A percentile compares a stretch with the other conserved stretches of the same genome.
These are phyloP conservation scores for Dendrocopos noguchii DNA, from an alignment of 2,113 vertebrate species.

Conservation along the genomic window DNA sequence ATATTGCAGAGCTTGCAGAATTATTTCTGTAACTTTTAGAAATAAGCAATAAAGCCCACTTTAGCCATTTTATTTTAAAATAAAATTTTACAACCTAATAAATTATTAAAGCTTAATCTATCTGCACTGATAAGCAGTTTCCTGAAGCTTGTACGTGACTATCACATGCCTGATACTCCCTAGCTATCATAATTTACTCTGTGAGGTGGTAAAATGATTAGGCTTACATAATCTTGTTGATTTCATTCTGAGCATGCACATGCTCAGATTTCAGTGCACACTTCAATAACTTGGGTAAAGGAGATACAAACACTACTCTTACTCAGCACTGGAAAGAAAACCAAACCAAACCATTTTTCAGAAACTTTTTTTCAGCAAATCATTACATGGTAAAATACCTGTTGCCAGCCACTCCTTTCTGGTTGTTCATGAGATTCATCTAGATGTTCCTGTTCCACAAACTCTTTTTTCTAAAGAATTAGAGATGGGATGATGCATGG, in stretches of 20 bases:
- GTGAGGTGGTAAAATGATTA: conserved; percentile 9
- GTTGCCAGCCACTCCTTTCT: not conserved
- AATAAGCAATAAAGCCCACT: conserved; percentile 27
- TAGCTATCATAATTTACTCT: not conserved
- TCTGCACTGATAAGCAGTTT: conserved; percentile 6
- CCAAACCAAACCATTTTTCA: not conserved
- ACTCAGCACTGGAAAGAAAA: not conserved
- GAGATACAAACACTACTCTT: not conserved
- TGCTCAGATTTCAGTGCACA: not conserved
- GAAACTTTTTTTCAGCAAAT: not conserved
- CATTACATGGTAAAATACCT: not conserved
- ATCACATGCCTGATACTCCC: not conserved
- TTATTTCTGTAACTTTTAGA: conserved; percentile 55
- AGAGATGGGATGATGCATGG: accelerated
- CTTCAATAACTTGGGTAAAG: not conserved
- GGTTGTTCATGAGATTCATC: not conserved
- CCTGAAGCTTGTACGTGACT: not conserved
- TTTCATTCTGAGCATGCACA: not conserved
- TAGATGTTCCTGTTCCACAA: not conserved
- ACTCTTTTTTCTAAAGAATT: not conserved
- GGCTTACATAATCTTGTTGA: not conserved
- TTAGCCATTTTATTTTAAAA: conserved; percentile 47
- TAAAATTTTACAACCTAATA: not conserved
- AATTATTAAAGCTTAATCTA: conserved; percentile 39
- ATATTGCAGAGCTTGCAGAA: conserved; percentile 50